Percentiles rank a stretch among this genome's conserved stretches.
phyloP scores from a whole-genome alignment of 2,797 vertebrate species.

The Natrix natrix region DNA sequence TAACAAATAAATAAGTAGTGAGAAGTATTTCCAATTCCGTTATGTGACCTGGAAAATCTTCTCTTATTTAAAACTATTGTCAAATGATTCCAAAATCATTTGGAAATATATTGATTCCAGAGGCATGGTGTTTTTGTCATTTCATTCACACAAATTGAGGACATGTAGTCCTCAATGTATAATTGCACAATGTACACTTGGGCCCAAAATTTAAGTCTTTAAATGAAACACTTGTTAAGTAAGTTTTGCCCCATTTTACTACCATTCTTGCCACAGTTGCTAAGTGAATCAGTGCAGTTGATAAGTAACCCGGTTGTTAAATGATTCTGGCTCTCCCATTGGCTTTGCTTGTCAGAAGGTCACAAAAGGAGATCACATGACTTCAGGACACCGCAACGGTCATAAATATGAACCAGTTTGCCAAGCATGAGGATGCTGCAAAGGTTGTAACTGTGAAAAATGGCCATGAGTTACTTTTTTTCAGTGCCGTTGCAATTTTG shows the following conservation, averaged over 20 bases:
- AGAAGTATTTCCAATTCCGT: conserved; percentile 19
- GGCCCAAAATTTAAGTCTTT: background rate
- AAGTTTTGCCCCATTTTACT: background rate
- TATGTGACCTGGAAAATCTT: conserved; percentile 15
- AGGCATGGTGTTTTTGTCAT: conserved; percentile 33
- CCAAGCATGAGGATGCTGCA: background rate
- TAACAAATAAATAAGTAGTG: background rate
- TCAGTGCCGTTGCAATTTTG: background rate
- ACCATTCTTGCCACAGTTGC: background rate
- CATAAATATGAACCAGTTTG: background rate
- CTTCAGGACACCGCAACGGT: background rate
- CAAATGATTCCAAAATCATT: conserved; percentile 24
- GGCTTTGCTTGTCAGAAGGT: background rate
- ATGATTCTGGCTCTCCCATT: background rate
- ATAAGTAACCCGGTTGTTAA: background rate
- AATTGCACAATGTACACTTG: background rate
- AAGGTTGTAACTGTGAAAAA: background rate
- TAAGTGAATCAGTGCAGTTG: background rate
- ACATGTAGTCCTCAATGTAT: background rate
- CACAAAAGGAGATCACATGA: background rate
- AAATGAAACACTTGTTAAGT: background rate
- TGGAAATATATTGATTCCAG: conserved; percentile 37
- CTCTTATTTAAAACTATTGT: conserved; percentile 41
- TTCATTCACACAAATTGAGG: conserved; percentile 16
- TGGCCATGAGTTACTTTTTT: background rate